phyloP scores from a whole-genome alignment of 2,888 invertebrate genomes.

The Timandra comae region DNA sequence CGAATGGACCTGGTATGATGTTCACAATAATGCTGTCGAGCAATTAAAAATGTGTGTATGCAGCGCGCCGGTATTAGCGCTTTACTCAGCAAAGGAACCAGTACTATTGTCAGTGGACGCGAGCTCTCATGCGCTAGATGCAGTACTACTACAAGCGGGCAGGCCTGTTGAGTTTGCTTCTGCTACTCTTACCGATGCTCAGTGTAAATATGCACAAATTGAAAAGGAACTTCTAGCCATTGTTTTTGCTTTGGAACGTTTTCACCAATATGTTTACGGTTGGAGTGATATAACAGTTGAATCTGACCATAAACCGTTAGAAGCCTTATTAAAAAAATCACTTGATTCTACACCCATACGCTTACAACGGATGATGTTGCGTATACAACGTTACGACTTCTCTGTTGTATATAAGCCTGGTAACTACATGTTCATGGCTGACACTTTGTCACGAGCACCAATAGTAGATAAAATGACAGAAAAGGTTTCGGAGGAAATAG shows the following conservation, averaged over 20 bases:
- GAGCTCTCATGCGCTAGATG: conserved; percentile 13
- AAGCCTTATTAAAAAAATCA: conserved; percentile 23
- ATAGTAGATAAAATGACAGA: conserved; percentile 12
- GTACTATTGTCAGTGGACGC: conserved; percentile 22
- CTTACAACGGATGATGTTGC: conserved; percentile 27
- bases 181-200: conserved; percentile 20
- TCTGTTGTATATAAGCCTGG: conserved; percentile 20
- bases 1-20: conserved; percentile 8
- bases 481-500: conserved; percentile 9
- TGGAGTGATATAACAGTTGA: conserved; percentile 17
- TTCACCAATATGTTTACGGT: conserved; percentile 28
- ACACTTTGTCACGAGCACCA: conserved; percentile 22
- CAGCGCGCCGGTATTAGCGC: conserved; percentile 11
- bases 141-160: conserved; percentile 19
- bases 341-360: conserved; percentile 18
- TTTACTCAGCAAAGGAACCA: conserved; percentile 7
- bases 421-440: conserved; percentile 26
- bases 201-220: conserved; percentile 24
- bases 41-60: conserved; percentile 5
- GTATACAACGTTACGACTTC: conserved; percentile 22
- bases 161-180: no score
- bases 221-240: conserved; percentile 30
- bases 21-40: conserved; percentile 2
- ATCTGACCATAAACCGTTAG: conserved; percentile 28
- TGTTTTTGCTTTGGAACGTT: conserved; percentile 22